phyloP scores from a whole-genome alignment of 2,888 invertebrate species.

The Drosophila fulvimacula region DNA sequence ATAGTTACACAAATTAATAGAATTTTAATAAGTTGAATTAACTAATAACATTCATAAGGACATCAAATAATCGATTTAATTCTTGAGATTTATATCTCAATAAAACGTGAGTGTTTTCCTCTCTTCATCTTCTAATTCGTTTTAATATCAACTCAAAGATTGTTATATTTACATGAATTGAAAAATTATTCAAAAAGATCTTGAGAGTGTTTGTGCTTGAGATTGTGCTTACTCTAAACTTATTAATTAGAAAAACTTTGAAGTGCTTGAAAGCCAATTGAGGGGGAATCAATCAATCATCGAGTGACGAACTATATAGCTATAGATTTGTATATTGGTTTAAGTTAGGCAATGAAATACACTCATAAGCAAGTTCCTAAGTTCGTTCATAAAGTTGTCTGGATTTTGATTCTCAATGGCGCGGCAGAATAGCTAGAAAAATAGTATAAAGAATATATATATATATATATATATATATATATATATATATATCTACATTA shows the following conservation, averaged over 20 bases:
- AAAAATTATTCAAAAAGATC: constrained; percentile 6
- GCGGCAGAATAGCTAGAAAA: constrained; percentile 55
- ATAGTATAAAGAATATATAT: constrained; percentile 32
- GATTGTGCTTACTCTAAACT: neutral
- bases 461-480: neutral
- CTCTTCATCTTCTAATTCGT: neutral
- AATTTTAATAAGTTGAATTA: constrained; percentile 23
- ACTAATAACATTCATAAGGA: constrained; percentile 13
- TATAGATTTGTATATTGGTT: constrained; percentile 4
- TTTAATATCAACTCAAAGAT: constrained; percentile 15
- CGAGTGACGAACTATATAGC: neutral
- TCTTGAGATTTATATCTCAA: neutral
- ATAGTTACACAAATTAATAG: constrained; percentile 55
- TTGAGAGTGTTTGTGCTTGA: neutral
- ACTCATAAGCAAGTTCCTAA: constrained; percentile 14
- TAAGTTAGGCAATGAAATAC: neutral
- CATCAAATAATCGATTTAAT: neutral
- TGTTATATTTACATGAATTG: constrained; percentile 23
- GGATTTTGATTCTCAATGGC: constrained; percentile 60
- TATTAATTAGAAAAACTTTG: constrained; percentile 6
- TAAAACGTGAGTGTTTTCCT: neutral
- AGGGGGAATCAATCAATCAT: too few relatives aligned
- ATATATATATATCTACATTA: constrained; percentile 12
- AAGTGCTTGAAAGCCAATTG: constrained; percentile 6
- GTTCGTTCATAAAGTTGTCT: constrained; percentile 58